Evolutionary conservation across 2,888 invertebrate genomes (phyloP).

Genomic region (Cataglyphis altisquamis): DNA sequence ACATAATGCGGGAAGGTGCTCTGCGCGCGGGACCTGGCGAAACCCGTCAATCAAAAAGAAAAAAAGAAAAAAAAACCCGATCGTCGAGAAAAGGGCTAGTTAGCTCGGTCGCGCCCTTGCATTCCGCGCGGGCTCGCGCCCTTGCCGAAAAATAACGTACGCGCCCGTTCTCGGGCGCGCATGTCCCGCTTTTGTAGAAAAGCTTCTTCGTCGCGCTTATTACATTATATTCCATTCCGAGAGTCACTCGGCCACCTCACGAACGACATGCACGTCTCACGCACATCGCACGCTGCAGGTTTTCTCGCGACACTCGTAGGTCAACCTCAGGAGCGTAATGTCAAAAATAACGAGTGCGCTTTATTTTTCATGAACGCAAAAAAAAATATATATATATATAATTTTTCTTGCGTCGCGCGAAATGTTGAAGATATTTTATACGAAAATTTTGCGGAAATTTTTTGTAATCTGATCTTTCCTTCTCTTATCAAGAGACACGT

Average conservation of each 20-base stretch:
- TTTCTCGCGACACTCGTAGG: conserved; percentile 57
- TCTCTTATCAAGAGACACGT: not conserved
- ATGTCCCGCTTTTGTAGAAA: conserved; percentile 51
- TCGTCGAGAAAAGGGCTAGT: conserved; percentile 82
- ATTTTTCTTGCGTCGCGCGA: not conserved
- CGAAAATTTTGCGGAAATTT: not conserved
- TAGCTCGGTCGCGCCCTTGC: conserved; percentile 69
- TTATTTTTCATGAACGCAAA: not conserved
- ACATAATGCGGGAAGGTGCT: conserved; percentile 82
- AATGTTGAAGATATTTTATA: not conserved
- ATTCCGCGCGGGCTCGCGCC: conserved; percentile 42
- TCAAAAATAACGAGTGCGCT: not conserved
- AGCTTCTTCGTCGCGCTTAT: conserved; percentile 13
- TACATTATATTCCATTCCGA: conserved; percentile 40
- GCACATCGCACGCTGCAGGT: conserved; percentile 41
- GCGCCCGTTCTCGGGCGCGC: conserved; percentile 46
- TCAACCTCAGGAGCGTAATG: conserved; percentile 69
- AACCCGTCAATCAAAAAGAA: conserved; percentile 83
- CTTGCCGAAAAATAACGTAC: conserved; percentile 57
- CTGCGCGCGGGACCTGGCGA: conserved; percentile 64
- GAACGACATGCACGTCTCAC: conserved; percentile 17
- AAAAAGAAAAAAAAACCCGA: conserved; percentile 70
- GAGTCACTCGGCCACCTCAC: conserved; percentile 23
- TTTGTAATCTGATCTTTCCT: too few species aligned
- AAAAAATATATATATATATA: not conserved